Conservation (phyloP, 2,113 vertebrate species). For the Nipponia nippon region DNA sequence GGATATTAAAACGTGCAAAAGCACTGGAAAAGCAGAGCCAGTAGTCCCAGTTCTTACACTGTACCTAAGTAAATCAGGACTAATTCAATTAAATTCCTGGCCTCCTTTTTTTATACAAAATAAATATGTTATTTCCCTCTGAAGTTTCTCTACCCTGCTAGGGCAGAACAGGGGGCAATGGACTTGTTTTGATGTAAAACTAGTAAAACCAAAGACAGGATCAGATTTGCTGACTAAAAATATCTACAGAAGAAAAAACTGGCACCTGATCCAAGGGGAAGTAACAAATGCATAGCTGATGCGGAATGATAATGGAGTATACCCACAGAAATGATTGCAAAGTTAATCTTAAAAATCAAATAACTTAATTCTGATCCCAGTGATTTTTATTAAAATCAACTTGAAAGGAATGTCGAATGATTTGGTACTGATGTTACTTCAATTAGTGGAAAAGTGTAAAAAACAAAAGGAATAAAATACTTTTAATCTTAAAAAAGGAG, state of each 20-base stretch:
- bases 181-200: background rate
- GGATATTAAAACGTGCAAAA: background rate
- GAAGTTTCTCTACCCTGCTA: background rate
- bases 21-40: background rate
- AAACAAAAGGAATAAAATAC: constrained; percentile 59
- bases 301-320: background rate
- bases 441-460: constrained; percentile 1
- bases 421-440: constrained; percentile 6
- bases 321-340: background rate
- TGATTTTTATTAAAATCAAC: constrained; percentile 45
- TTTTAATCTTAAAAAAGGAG: constrained; percentile 35
- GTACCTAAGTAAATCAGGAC: background rate
- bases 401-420: constrained; percentile 44
- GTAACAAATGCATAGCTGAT: background rate
- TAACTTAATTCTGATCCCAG: background rate
- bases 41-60: background rate
- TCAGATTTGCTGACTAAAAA: background rate
- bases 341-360: constrained; percentile 26
- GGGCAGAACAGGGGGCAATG: background rate
- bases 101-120: background rate
- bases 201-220: background rate
- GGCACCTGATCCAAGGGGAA: constrained; percentile 8
- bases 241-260: background rate
- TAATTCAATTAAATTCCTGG: background rate
- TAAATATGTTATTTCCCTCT: background rate